Evolutionary conservation across 1,140 invertebrate species (phyloP).

Genomic region (Ridgeia piscesae): DNA sequence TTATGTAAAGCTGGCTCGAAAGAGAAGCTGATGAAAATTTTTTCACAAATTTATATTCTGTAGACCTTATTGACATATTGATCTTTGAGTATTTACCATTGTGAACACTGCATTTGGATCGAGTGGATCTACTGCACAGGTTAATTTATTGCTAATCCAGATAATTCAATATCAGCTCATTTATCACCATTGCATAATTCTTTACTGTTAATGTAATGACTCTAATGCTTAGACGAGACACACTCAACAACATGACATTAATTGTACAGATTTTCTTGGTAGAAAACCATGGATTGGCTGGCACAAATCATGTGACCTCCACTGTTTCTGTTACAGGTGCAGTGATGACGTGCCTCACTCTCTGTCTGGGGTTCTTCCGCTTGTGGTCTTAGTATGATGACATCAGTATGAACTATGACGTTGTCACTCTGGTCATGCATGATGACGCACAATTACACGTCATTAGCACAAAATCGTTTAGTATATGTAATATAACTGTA

Average conservation of each 20-base stretch:
- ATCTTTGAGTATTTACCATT: too few relatives aligned
- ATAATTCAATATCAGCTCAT: too few relatives aligned
- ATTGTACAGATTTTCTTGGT: background rate
- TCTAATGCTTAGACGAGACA: background rate
- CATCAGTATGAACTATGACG: background rate
- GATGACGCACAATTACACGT: background rate
- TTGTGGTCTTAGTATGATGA: slow-evolving; percentile 23
- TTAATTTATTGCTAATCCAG: too few relatives aligned
- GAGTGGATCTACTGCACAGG: too few relatives aligned
- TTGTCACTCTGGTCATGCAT: background rate
- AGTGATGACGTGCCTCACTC: slow-evolving; percentile 30
- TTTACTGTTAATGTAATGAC: too few relatives aligned
- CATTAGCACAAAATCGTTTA: background rate
- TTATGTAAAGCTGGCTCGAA: too few relatives aligned
- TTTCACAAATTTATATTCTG: too few relatives aligned
- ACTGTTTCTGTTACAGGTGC: slow-evolving; percentile 29
- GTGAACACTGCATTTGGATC: too few relatives aligned
- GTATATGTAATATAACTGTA: background rate
- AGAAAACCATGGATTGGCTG: background rate
- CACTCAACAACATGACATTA: background rate
- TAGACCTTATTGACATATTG: too few relatives aligned
- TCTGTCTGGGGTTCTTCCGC: slow-evolving; percentile 32
- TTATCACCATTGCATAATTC: too few relatives aligned
- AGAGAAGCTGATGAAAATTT: too few relatives aligned
- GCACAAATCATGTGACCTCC: background rate